Base-by-base conservation (phyloP, 2,888 invertebrate species). In the Sarcophaga variegata region DNA sequence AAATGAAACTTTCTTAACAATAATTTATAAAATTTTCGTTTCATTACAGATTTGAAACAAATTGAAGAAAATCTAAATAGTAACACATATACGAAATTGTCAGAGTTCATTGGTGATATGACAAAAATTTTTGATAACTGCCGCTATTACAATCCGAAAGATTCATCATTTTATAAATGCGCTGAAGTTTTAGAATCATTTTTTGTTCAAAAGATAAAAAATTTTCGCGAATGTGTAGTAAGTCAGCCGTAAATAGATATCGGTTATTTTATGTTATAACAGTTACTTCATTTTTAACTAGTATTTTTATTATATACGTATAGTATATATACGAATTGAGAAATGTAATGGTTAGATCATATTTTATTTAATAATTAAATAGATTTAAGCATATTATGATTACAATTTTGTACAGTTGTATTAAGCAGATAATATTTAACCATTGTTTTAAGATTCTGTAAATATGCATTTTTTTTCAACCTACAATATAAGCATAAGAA, bases 61-160 rank as follows among this genome's bases (percentile, higher is more conserved):
- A 97, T 99, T 90, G 98, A 98, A 94, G 95, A 95, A 88, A 97
- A 97, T 94, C 96, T 99, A 92, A 96, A 96, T 91, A 96, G 96
- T 90, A 96, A 96, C 92, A 95, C 95, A 74, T 99, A 99, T 93
- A 96, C 96, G 92, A 97, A 96, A 92, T 95, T 99, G 90, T 97
- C 97, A 93, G 98, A 99, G 93, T 99, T 99, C 94, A 97, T 99
- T 92, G 98, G 98, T 93, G 99, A 99, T 93, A 98, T 99, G 96
- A 98, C 98, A 88, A 98, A 98, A 94, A 98, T 99, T 92, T 99
- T 99, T 94, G 99, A 99, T 94, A 99, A 99, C 94, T 99, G 99
- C 95, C 97, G 99, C 89, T 98, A 98, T 93, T 99, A 98, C 94
- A 99, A 99, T 94, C 97, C 98, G 85, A 97, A 97, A 92, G 98